A percentile compares a stretch with the other conserved stretches of the same genome.
These are phyloP conservation scores for Thomomys bottae DNA, from an alignment of 2,113 vertebrate species.

Conservation along the genomic window DNA sequence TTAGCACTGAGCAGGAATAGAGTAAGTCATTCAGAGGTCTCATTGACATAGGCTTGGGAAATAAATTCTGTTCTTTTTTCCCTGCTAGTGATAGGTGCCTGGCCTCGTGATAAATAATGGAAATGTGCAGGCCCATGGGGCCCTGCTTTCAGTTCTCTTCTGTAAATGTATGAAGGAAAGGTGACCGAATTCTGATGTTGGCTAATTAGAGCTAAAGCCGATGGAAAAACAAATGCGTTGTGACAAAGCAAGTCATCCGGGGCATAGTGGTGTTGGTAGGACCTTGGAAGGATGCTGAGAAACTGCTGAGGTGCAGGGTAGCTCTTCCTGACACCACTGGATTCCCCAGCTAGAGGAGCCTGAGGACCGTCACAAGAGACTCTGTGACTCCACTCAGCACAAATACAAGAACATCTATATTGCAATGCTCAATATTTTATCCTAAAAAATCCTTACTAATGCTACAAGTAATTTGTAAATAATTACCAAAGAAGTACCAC, in stretches of 20 bases:
- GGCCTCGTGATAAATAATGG: neutral
- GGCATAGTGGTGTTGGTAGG: too few relatives aligned
- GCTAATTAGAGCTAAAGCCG: neutral
- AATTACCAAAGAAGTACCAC: neutral
- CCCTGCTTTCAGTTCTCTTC: neutral
- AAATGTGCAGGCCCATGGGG: neutral
- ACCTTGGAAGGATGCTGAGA: neutral
- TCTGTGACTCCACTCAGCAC: neutral
- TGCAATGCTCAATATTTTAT: neutral
- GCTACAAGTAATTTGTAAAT: neutral
- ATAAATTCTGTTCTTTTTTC: neutral
- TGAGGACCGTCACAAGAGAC: fast-evolving
- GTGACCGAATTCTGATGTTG: neutral
- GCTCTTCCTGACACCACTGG: neutral
- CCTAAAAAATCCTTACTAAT: neutral
- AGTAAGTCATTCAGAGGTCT: neutral
- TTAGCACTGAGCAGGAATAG: neutral
- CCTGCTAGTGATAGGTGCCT: neutral
- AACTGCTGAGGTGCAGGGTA: neutral
- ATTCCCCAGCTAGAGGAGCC: neutral
- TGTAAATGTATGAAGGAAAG: neutral
- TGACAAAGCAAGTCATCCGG: neutral
- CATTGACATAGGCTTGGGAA: neutral
- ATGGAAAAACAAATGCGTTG: neutral
- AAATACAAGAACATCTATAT: neutral